phyloP scores from a whole-genome alignment of 2,113 vertebrate species.

The Theristicus caerulescens region DNA sequence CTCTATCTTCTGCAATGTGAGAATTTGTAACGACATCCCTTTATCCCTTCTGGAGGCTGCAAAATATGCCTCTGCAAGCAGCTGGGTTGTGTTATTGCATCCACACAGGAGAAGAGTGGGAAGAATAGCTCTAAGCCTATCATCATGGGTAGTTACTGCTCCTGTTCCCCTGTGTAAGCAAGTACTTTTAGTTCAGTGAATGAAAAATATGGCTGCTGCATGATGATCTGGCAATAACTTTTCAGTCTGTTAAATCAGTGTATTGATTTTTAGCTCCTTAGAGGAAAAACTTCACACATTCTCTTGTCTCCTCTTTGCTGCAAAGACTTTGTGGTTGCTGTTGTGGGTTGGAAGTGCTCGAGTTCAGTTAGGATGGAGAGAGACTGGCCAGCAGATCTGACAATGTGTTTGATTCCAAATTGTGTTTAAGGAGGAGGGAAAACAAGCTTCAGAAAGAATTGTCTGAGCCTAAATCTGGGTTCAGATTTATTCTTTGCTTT shows the following conservation, averaged over 20 bases:
- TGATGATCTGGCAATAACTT: background rate
- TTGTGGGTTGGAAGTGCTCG: background rate
- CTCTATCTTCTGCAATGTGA: background rate
- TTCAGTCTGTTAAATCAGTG: background rate
- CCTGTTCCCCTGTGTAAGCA: background rate
- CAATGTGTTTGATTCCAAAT: background rate
- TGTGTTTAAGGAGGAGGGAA: background rate
- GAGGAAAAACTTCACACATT: background rate
- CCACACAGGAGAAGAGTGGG: background rate
- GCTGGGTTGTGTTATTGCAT: background rate
- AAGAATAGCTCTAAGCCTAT: background rate
- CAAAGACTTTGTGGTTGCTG: background rate
- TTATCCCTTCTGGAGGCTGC: background rate
- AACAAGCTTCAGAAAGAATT: background rate
- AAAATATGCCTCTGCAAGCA: background rate
- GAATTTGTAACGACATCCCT: background rate
- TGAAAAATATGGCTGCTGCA: background rate
- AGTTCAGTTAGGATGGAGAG: background rate
- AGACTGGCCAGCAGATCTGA: background rate
- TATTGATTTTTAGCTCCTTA: conserved; percentile 5
- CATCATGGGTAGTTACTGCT: background rate
- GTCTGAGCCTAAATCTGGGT: background rate
- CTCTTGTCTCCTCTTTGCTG: background rate
- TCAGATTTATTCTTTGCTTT: background rate
- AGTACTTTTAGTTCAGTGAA: background rate